Conservation (phyloP, 2,113 vertebrate genomes). For the Catharus bicknelli region DNA sequence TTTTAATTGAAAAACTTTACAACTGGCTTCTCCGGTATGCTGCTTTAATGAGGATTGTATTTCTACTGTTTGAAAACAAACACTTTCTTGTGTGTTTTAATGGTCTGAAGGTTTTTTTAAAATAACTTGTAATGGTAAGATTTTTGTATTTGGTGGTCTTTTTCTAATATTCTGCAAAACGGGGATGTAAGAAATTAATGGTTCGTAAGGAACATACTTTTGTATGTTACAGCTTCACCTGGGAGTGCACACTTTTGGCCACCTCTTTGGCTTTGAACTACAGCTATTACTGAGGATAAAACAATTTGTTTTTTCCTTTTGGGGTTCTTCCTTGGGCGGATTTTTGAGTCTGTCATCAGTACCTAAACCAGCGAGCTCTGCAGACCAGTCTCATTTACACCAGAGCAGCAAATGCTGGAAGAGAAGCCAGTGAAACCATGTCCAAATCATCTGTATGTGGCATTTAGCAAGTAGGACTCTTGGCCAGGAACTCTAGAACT, state of each 20-base stretch:
- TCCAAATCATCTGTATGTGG: background rate
- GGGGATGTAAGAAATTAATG: slow-evolving; percentile 5
- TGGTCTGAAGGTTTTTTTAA: background rate
- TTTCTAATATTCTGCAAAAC: slow-evolving; percentile 16
- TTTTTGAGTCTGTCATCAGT: background rate
- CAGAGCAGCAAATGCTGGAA: background rate
- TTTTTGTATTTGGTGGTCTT: slow-evolving; percentile 54
- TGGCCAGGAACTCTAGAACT: slow-evolving; percentile 7
- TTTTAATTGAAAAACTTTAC: slow-evolving; percentile 26
- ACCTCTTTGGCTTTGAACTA: background rate
- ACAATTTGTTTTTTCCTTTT: background rate
- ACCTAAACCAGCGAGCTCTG: background rate
- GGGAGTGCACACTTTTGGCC: background rate
- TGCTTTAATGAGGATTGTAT: slow-evolving; percentile 56
- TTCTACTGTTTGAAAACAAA: slow-evolving; percentile 53
- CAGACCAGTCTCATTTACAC: background rate
- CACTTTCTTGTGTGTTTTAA: slow-evolving; percentile 36
- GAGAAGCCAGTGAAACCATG: slow-evolving; percentile 17
- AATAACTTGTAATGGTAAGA: slow-evolving; percentile 36
- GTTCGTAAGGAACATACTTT: background rate
- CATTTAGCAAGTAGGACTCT: slow-evolving; percentile 14
- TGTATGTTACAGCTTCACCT: background rate
- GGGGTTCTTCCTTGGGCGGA: background rate
- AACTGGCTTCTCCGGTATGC: slow-evolving; percentile 9
- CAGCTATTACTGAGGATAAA: background rate